phyloP scores from a whole-genome alignment of 2,113 vertebrate species.

The Pogonocichla stellata region DNA sequence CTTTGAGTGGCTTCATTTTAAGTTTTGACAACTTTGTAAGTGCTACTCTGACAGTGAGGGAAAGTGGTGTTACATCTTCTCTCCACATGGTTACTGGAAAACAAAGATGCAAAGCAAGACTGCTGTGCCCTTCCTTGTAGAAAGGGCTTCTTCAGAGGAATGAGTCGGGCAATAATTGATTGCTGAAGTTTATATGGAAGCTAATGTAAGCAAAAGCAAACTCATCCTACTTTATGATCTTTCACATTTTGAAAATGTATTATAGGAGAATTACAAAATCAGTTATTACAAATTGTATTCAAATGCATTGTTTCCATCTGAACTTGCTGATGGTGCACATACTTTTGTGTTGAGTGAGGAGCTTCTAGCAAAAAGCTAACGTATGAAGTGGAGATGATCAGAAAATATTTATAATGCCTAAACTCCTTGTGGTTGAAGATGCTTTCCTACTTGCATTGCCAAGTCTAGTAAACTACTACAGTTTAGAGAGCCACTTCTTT shows the following conservation, averaged over 20 bases:
- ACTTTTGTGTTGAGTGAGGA: background rate
- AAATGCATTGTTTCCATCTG: background rate
- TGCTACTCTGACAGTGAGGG: background rate
- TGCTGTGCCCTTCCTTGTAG: background rate
- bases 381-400: accelerated
- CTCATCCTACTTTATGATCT: background rate
- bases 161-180: background rate
- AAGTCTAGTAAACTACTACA: background rate
- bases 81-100: background rate
- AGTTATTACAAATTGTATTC: background rate
- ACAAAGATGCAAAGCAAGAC: background rate
- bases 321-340: background rate
- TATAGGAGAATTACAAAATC: background rate
- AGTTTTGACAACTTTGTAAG: background rate
- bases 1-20: background rate
- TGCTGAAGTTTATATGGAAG: background rate
- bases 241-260: background rate
- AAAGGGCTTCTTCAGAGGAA: background rate
- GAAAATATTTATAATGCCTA: background rate
- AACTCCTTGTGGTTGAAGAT: background rate
- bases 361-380: background rate
- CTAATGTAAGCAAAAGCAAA: background rate
- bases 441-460: background rate
- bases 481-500: background rate
- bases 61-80: background rate